These are phyloP conservation scores for Nysson spinosus DNA, from an alignment of 2,888 invertebrate species.

Conservation along the genomic window DNA sequence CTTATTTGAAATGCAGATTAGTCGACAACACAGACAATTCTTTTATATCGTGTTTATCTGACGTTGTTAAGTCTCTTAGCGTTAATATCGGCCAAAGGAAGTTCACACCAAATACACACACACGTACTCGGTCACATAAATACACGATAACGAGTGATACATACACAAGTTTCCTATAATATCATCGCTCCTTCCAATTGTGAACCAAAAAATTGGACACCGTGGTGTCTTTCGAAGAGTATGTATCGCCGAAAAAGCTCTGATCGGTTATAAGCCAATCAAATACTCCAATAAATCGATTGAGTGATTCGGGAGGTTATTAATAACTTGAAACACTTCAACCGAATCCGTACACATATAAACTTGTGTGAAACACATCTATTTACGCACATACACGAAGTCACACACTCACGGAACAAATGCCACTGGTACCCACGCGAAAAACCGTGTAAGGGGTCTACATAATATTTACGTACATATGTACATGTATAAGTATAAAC, in stretches of 20 bases:
- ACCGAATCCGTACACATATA: background rate
- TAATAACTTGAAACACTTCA: too few relatives aligned
- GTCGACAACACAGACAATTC: conserved; percentile 55
- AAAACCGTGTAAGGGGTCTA: conserved; percentile 56
- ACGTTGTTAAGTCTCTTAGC: conserved; percentile 59
- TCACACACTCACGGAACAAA: too few relatives aligned
- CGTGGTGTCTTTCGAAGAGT: too few relatives aligned
- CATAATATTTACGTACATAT: conserved; percentile 56
- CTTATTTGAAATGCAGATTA: too few relatives aligned
- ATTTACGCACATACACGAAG: conserved; percentile 13
- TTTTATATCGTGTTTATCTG: conserved; percentile 59
- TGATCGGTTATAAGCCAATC: conserved; percentile 18
- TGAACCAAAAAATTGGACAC: background rate
- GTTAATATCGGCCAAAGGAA: conserved; percentile 57
- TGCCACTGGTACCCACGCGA: conserved; percentile 26
- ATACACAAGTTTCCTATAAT: conserved; percentile 17
- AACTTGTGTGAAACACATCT: background rate
- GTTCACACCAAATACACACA: conserved; percentile 40
- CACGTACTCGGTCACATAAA: background rate
- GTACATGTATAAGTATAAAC: conserved; percentile 45
- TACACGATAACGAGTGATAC: conserved; percentile 1
- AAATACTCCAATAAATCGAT: too few relatives aligned
- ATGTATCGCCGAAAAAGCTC: background rate
- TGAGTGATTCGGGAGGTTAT: too few relatives aligned
- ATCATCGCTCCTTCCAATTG: conserved; percentile 32